Percentiles rank a stretch among this genome's conserved stretches.
Conservation (phyloP, 2,888 invertebrate genomes). For the Altica lythri region DNA sequence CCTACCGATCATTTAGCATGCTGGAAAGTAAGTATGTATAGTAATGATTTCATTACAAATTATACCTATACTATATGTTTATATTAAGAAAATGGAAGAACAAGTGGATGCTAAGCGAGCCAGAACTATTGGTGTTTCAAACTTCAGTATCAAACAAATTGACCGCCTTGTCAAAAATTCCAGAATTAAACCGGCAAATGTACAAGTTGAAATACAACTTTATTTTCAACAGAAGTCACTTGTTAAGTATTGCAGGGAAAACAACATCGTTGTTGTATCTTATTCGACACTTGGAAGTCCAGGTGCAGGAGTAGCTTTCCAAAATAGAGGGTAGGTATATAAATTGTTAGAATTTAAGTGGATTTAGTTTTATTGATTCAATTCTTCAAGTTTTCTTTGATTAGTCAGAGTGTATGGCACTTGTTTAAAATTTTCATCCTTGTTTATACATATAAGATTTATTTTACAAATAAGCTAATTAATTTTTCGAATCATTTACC, state of each 20-base stretch:
- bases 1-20: conserved; percentile 36
- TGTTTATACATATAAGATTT: not conserved
- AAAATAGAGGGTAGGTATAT: not conserved
- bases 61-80: not conserved
- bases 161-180: conserved; percentile 60
- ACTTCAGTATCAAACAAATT: conserved; percentile 78
- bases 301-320: conserved; percentile 4
- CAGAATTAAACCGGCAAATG: conserved; percentile 64
- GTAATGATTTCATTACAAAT: not conserved
- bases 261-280: conserved; percentile 24
- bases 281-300: conserved; percentile 60
- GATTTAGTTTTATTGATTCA: too few relatives aligned
- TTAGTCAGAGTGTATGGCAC: not conserved
- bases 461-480: not conserved
- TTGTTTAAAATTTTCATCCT: not conserved
- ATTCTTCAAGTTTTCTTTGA: too few relatives aligned
- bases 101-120: conserved; percentile 71
- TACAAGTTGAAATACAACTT: conserved; percentile 66
- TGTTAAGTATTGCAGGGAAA: conserved; percentile 31
- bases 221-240: conserved; percentile 59
- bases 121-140: conserved; percentile 83
- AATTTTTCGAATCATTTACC: not conserved
- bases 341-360: too few relatives aligned
- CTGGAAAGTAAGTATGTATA: conserved; percentile 36
- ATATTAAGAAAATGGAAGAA: conserved; percentile 66